These are phyloP conservation scores for Elaphurus davidianus DNA, from an alignment of 2,113 vertebrate species.

Conservation along the genomic window DNA sequence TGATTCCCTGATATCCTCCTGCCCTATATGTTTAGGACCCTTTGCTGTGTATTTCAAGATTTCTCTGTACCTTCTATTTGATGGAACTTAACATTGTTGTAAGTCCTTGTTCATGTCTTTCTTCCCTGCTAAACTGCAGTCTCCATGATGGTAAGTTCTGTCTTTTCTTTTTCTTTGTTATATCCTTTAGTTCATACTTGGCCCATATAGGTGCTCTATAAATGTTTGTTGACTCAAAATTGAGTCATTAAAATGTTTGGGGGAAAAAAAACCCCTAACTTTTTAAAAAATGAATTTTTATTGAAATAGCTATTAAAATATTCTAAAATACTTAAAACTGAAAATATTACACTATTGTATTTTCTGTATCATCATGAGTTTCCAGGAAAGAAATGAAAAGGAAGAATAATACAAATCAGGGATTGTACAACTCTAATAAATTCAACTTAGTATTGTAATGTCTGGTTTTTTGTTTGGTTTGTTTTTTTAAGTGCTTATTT, in stretches of 20 bases:
- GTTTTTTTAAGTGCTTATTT: slow-evolving; percentile 3
- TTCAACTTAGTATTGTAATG: not conserved
- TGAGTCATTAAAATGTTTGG: slow-evolving; percentile 27
- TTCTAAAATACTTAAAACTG: slow-evolving; percentile 1
- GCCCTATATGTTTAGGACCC: not conserved
- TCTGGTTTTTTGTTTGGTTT: not conserved
- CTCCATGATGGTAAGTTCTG: slow-evolving; percentile 26
- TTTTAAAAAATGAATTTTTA: not conserved
- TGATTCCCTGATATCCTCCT: not conserved
- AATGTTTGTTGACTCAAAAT: slow-evolving; percentile 23
- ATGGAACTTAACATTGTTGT: slow-evolving; percentile 5
- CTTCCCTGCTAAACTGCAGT: slow-evolving; percentile 28
- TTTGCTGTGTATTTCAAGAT: slow-evolving; percentile 30
- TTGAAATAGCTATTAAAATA: not conserved
- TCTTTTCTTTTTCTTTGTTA: slow-evolving; percentile 27
- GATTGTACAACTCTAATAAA: not conserved
- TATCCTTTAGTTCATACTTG: not conserved
- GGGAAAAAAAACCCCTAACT: not conserved
- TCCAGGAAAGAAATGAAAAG: not conserved
- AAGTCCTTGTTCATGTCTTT: slow-evolving; percentile 47
- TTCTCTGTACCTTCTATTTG: slow-evolving; percentile 30
- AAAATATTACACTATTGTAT: not conserved
- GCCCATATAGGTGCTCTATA: not conserved
- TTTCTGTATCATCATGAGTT: not conserved
- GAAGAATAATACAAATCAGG: not conserved